These are phyloP conservation scores for Drosophila prosaltans DNA, from an alignment of 1,140 invertebrate genomes.

Conservation along the genomic window DNA sequence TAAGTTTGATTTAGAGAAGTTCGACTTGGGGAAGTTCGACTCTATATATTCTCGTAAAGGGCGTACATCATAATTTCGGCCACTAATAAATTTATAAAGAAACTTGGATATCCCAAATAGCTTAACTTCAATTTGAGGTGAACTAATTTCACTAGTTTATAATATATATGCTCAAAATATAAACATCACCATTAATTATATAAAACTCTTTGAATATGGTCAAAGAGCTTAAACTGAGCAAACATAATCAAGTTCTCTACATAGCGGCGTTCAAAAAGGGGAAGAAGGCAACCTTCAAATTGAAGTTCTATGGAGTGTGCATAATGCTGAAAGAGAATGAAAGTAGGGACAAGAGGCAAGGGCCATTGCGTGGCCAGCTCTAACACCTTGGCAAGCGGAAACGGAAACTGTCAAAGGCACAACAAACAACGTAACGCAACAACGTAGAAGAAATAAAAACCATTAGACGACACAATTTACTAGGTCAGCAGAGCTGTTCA, in stretches of 20 bases:
- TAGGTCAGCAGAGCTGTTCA: slow-evolving; percentile 57
- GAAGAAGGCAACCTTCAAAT: not conserved
- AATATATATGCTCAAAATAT: too few species aligned
- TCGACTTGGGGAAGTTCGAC: too few species aligned
- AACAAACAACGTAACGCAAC: slow-evolving; percentile 47
- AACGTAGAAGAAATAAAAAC: slow-evolving; percentile 48
- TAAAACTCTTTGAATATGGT: not conserved
- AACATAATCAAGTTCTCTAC: not conserved
- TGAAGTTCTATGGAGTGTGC: slow-evolving; percentile 28
- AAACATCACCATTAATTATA: not conserved
- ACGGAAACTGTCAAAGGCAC: slow-evolving; percentile 76
- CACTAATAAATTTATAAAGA: too few species aligned
- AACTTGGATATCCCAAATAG: too few species aligned
- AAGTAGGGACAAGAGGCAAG: slow-evolving; percentile 6
- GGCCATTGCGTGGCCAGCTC: slow-evolving; percentile 19
- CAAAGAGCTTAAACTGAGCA: not conserved
- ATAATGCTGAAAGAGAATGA: not conserved
- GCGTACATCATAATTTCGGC: too few species aligned
- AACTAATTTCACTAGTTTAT: too few species aligned
- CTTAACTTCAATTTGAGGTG: too few species aligned
- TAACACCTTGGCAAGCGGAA: slow-evolving; percentile 62
- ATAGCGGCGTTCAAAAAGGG: not conserved
- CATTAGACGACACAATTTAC: slow-evolving; percentile 72
- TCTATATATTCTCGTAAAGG: too few species aligned
- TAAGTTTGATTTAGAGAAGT: too few species aligned